Percentiles rank a stretch among this genome's conserved stretches.
These are phyloP conservation scores for Drosophila phalerata DNA, from an alignment of 2,888 invertebrate genomes.

Conservation along the genomic window DNA sequence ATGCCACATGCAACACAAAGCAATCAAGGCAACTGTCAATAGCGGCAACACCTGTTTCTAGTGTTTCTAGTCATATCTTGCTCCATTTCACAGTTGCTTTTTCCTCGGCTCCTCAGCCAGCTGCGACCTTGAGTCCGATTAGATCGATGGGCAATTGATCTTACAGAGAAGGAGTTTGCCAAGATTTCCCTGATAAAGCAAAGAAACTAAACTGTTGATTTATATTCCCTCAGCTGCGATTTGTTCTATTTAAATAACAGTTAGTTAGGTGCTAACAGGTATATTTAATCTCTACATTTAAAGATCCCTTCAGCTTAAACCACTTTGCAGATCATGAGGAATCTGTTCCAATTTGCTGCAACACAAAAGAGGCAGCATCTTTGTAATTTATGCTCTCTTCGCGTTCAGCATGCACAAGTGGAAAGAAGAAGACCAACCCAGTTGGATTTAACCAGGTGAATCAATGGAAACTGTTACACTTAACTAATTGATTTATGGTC, in stretches of 20 bases:
- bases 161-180: slow-evolving; percentile 29
- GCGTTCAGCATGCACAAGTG: slow-evolving; percentile 32
- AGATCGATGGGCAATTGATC: slow-evolving; percentile 5
- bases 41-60: slow-evolving; percentile 68
- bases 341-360: slow-evolving; percentile 59
- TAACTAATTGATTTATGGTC: slow-evolving; percentile 72
- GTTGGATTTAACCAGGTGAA: slow-evolving; percentile 2
- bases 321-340: slow-evolving; percentile 34
- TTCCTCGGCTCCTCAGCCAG: background rate
- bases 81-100: slow-evolving; percentile 33
- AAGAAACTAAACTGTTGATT: slow-evolving; percentile 6
- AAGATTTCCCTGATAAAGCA: slow-evolving; percentile 30
- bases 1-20: slow-evolving; percentile 65
- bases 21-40: slow-evolving; percentile 74
- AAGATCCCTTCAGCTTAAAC: slow-evolving; percentile 44
- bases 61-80: slow-evolving; percentile 39
- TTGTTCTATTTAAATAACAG: slow-evolving; percentile 11
- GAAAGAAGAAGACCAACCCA: slow-evolving; percentile 16
- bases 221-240: background rate
- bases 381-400: slow-evolving; percentile 63
- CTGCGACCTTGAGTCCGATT: slow-evolving; percentile 62
- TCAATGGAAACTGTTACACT: slow-evolving; percentile 61
- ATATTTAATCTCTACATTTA: slow-evolving; percentile 23
- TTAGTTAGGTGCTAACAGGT: slow-evolving; percentile 38
- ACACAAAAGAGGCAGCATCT: slow-evolving; percentile 66